Evolutionary conservation across 2,797 vertebrate species (phyloP), one percentile per base, ranked within the genome.

Genomic region (Silurus lanzhouensis): DNA sequence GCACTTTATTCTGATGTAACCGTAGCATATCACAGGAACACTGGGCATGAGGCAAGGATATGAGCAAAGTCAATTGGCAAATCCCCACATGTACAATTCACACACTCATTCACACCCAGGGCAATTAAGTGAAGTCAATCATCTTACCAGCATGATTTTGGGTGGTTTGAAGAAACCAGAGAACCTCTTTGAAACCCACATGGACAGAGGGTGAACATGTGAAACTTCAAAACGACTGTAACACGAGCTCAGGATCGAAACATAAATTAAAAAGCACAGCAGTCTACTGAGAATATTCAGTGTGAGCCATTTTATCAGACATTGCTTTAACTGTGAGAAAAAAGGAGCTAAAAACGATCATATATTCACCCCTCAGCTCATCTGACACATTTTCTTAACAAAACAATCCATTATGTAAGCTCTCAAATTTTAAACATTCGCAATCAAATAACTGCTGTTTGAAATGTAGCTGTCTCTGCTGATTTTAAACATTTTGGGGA

Each of bases 251-350:
- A 3, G 27, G 57, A 12, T 38, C 19, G 6, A 63, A 63, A 79
- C 31, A 63, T 63, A 79, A 63, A 79, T 61, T 14, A 78, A 61
- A 31, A 72, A 60, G 55, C 31, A 70, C 2, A 60, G n/a, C 15
- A 60, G 15, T 52, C 14, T 1, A 5, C 20, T 60, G n/a, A 60
- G 27, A 72, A 55, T 22, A 71, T 81, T 57, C n/a, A 31, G 38
- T 46, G 20, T 63, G 77, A 79, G 20, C 6, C 20, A 25, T 19
- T 64, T 8, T n/a, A 20, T 31, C 19, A 68, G 25, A 20, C 2
- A 20, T 55, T n/a, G n/a, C 48, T 58, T 67, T 38, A 78, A 22
- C 58, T n/a, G 19, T 60, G 27, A 82, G 66, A 78, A 60, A 70
- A 82, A 57, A 0, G 13, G 12, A 70, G 64, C 52, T 78, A 25